A percentile compares a stretch with the other conserved stretches of the same genome.
These are phyloP conservation scores for Oryctes rhinoceros DNA, from an alignment of 1,140 invertebrate genomes.

Conservation along the genomic window DNA sequence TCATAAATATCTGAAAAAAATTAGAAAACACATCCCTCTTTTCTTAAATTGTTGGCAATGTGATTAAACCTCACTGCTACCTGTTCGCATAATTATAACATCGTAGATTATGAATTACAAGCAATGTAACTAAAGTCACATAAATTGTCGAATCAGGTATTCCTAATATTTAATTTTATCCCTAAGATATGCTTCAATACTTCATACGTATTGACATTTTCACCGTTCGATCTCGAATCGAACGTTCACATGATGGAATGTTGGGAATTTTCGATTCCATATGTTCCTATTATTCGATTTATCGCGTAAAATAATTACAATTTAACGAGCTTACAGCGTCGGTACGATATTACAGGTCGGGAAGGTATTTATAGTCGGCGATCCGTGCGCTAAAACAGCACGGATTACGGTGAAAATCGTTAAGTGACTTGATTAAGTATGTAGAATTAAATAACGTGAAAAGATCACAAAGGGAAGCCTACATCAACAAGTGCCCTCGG, in stretches of 20 bases:
- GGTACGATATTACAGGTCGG: slow-evolving; percentile 29
- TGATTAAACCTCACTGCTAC: no score
- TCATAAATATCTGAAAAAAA: no score
- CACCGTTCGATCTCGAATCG: not conserved
- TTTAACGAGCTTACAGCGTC: slow-evolving; percentile 19
- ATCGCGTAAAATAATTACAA: slow-evolving; percentile 19
- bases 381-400: not conserved
- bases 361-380: slow-evolving; percentile 24
- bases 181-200: no score
- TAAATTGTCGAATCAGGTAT: no score
- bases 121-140: no score
- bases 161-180: no score
- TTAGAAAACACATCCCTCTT: no score
- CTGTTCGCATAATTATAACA: no score
- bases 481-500: slow-evolving; percentile 36
- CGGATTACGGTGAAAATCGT: slow-evolving; percentile 31
- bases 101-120: no score
- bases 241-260: slow-evolving; percentile 10
- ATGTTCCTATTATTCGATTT: slow-evolving; percentile 29
- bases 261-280: slow-evolving; percentile 29
- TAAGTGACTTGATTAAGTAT: slow-evolving; percentile 32
- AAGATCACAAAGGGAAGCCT: slow-evolving; percentile 38
- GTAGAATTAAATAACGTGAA: slow-evolving; percentile 39
- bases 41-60: no score
- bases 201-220: no score